Percentiles rank a stretch among this genome's conserved stretches.
Conservation (phyloP, 2,797 vertebrate species). For the Florisuga fusca region DNA sequence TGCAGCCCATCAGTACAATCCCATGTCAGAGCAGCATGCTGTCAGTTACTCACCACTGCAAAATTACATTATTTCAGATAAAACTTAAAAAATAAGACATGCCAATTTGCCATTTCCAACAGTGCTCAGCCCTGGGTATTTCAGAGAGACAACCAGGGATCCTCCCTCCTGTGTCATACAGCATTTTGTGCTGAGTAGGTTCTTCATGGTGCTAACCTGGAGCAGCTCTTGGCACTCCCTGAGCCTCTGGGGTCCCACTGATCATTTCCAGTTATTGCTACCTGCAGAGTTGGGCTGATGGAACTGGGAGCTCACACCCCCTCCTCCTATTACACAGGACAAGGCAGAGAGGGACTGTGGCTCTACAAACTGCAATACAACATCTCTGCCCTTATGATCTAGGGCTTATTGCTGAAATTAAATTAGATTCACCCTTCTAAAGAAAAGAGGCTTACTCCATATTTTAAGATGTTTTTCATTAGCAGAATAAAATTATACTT, state of each 20-base stretch:
- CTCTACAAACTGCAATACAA: background rate
- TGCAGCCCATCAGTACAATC: background rate
- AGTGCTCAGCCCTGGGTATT: background rate
- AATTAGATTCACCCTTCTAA: background rate
- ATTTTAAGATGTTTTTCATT: background rate
- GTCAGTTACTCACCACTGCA: background rate
- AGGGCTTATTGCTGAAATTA: background rate
- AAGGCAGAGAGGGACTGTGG: accelerated
- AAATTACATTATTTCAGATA: background rate
- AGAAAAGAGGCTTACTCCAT: background rate
- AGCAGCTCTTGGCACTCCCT: background rate
- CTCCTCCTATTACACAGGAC: background rate
- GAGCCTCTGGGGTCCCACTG: too few relatives aligned
- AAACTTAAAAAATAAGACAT: background rate
- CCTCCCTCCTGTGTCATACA: background rate
- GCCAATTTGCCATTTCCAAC: background rate
- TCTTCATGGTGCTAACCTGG: background rate
- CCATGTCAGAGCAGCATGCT: background rate
- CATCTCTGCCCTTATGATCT: background rate
- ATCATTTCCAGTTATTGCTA: background rate
- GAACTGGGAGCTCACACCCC: background rate
- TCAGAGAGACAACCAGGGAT: background rate
- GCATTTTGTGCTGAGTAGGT: background rate
- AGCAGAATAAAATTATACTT: background rate
- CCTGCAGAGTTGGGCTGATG: background rate